Base-by-base conservation (phyloP, 2,888 invertebrate species). In the Tachystola acroxantha region DNA sequence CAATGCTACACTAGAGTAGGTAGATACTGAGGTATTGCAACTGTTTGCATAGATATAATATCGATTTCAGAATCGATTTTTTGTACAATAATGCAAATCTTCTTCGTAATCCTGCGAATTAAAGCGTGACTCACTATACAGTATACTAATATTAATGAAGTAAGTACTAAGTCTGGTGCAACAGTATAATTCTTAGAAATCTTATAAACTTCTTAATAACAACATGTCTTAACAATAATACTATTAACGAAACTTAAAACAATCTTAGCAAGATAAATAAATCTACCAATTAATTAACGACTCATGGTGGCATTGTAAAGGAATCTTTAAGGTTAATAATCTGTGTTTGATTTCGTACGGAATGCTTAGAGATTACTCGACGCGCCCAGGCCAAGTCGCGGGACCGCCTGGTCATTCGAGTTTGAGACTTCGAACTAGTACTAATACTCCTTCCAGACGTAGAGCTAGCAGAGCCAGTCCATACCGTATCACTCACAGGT, bases 341-440 rank as follows among this genome's bases (percentile, higher is more conserved):
- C 7, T 14, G 5, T 4, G 22, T 22, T 9, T 22, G 22, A n/a
- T 32, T 10, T 2, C 20, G 10, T 2, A 48, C 37, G 0, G 59
- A 49, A 25, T 65, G 61, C 27, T 61, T 65, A 1, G 73, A 62
- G 13, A 69, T 48, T 1, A 79, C 73, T 7, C 72, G 67, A 1
- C 66, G 62, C 1, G 78, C 75, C 79, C 81, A 78, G 5, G 71
- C 66, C 25, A 80, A 40, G 51, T 77, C 70, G 1, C 75, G 64
- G 1, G 71, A 67, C 32, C 56, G 57, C 11, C 59, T 55, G 1
- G 68, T 61, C 34, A 50, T 52, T 1, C 58, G 53, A 31, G 62
- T 59, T 10, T 45, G 53, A 1, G 75, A 67, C 37, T 69, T 72
- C 0, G 70, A 72, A 40, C 64, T 74, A 0, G 73, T 66, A 28